Conservation (phyloP, 1,140 invertebrate genomes). For the Papilio xuthus region DNA sequence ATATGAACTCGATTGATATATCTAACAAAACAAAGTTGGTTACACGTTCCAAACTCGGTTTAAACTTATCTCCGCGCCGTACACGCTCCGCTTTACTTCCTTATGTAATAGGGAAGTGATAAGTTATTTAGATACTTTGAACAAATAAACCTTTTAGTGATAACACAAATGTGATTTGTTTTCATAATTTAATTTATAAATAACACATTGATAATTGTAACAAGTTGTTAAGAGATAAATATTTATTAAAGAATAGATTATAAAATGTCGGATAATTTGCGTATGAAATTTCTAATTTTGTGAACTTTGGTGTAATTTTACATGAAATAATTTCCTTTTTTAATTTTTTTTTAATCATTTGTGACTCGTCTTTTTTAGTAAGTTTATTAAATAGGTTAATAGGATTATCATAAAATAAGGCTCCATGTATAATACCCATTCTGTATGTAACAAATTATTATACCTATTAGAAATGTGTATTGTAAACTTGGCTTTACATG, state of each 20-base stretch:
- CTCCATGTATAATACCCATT: neutral
- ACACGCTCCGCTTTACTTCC: slow-evolving; percentile 15
- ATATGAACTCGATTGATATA: slow-evolving; percentile 32
- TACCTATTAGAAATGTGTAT: neutral
- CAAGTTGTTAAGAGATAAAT: neutral
- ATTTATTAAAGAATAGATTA: neutral
- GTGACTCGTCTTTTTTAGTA: no score
- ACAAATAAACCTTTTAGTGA: slow-evolving; percentile 23
- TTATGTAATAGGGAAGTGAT: slow-evolving; percentile 26
- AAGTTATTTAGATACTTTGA: slow-evolving; percentile 18
- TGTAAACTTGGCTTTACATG: neutral
- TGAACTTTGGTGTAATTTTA: neutral
- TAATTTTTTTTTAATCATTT: neutral
- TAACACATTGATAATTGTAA: slow-evolving; percentile 2
- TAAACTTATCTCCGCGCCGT: slow-evolving; percentile 27
- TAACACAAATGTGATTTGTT: slow-evolving; percentile 8
- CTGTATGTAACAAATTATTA: neutral
- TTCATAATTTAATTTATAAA: slow-evolving; percentile 14
- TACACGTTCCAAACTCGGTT: slow-evolving; percentile 32
- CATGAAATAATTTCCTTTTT: neutral
- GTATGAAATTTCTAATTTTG: neutral
- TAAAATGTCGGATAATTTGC: neutral
- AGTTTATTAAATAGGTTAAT: no score
- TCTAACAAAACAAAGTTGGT: slow-evolving; percentile 36
- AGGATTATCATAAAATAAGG: neutral